A percentile compares a stretch with the other conserved stretches of the same genome.
These are phyloP conservation scores for Ptiloglossa arizonensis DNA, from an alignment of 1,140 invertebrate genomes.

Conservation along the genomic window DNA sequence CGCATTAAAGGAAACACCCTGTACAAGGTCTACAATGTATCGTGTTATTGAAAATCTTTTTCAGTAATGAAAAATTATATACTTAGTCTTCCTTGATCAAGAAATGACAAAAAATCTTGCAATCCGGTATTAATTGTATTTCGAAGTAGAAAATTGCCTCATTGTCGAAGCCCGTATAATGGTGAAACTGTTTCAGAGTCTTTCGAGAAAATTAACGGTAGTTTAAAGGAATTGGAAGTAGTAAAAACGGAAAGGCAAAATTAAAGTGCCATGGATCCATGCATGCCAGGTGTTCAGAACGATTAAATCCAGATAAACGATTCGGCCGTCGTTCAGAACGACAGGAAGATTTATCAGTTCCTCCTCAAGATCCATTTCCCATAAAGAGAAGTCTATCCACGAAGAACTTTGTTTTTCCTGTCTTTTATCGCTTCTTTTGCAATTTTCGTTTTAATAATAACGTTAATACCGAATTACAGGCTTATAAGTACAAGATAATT, in stretches of 20 bases:
- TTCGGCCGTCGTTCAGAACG: conserved; percentile 58
- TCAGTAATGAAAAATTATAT: too few relatives aligned
- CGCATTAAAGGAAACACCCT: too few relatives aligned
- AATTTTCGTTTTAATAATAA: not conserved
- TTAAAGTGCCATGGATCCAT: conserved; percentile 59
- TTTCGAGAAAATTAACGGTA: conserved; percentile 3
- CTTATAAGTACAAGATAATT: not conserved
- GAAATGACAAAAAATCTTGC: too few relatives aligned
- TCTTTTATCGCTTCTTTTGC: conserved; percentile 16
- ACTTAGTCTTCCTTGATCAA: too few relatives aligned
- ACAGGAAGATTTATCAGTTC: conserved; percentile 66
- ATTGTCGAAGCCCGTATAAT: too few relatives aligned
- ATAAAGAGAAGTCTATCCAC: conserved; percentile 60
- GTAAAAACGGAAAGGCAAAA: conserved; percentile 50
- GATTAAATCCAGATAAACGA: conserved; percentile 68
- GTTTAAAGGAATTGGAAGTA: conserved; percentile 39
- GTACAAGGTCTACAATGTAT: too few relatives aligned
- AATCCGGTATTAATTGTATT: too few relatives aligned
- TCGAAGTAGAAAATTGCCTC: too few relatives aligned
- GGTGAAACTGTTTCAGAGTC: not conserved
- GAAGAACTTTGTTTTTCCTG: conserved; percentile 47
- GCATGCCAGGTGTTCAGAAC: conserved; percentile 61
- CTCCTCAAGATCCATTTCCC: conserved; percentile 54
- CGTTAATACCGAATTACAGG: not conserved
- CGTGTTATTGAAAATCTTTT: too few relatives aligned